Conservation (phyloP, 2,888 invertebrate species). For the Cyclophora albipunctata region DNA sequence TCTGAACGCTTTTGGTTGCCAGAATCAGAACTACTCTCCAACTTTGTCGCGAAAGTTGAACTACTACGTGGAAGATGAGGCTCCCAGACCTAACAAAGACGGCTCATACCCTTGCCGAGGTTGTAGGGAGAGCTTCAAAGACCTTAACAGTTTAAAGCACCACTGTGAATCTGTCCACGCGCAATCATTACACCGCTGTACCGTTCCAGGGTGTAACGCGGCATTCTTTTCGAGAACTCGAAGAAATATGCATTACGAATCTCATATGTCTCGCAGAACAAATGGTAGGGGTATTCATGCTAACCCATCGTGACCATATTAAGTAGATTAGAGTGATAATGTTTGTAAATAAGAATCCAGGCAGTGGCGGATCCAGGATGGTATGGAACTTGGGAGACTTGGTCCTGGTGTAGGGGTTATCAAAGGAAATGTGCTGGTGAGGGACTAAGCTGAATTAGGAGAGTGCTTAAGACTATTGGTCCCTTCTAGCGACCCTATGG, state of each 20-base stretch:
- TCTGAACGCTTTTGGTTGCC: slow-evolving; percentile 55
- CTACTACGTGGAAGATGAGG: slow-evolving; percentile 80
- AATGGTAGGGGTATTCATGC: slow-evolving; percentile 45
- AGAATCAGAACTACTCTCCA: slow-evolving; percentile 54
- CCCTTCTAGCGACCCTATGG: no score
- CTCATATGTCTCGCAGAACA: slow-evolving; percentile 69
- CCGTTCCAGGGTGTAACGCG: slow-evolving; percentile 84
- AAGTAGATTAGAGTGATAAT: slow-evolving; percentile 8
- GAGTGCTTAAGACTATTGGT: no score
- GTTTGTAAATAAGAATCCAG: slow-evolving; percentile 5
- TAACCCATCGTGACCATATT: slow-evolving; percentile 51
- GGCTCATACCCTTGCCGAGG: slow-evolving; percentile 82
- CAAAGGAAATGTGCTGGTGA: no score
- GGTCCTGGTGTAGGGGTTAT: no score
- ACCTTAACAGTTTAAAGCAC: slow-evolving; percentile 78
- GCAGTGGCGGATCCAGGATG: slow-evolving; percentile 1
- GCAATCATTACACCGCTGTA: slow-evolving; percentile 83
- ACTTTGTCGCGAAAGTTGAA: slow-evolving; percentile 59
- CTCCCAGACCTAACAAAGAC: slow-evolving; percentile 78
- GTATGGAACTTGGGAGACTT: no score
- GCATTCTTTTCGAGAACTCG: slow-evolving; percentile 86
- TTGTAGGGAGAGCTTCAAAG: slow-evolving; percentile 79
- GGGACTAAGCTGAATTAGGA: no score
- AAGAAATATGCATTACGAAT: slow-evolving; percentile 84
- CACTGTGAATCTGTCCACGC: slow-evolving; percentile 83